Conservation (phyloP, 2,888 invertebrate species). For the Incurvaria masculella region DNA sequence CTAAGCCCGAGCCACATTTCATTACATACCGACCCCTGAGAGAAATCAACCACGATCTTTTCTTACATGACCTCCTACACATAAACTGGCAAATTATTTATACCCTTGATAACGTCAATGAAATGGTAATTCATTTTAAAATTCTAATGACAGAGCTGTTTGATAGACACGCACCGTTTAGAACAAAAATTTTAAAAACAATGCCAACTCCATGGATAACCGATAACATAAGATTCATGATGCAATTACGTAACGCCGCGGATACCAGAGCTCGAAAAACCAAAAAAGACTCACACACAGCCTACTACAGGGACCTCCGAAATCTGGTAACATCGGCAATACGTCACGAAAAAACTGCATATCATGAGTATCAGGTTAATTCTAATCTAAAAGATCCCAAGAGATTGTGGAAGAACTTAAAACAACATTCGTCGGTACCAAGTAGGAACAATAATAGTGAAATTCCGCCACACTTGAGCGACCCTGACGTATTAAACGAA, state of each 20-base stretch:
- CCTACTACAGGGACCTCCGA: background rate
- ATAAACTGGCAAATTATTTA: too few species aligned
- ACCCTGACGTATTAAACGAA: background rate
- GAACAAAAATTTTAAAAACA: background rate
- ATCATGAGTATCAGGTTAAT: background rate
- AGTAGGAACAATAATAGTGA: background rate
- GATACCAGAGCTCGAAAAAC: background rate
- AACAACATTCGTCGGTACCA: background rate
- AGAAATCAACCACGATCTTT: too few species aligned
- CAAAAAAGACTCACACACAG: background rate
- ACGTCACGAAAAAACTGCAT: background rate
- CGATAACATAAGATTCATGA: conserved; percentile 1
- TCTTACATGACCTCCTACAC: too few species aligned
- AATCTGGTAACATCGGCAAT: background rate
- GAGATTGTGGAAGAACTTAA: background rate
- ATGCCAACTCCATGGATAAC: background rate
- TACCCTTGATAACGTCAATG: background rate
- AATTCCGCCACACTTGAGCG: background rate
- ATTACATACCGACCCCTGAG: too few species aligned
- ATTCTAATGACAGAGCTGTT: background rate
- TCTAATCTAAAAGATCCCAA: background rate
- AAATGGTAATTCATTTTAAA: background rate
- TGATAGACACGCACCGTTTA: conserved; percentile 1
- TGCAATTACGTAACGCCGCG: background rate
- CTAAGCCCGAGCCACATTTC: too few species aligned